Conservation (phyloP, 2,888 invertebrate genomes). For the Eristalinus aeneus region DNA sequence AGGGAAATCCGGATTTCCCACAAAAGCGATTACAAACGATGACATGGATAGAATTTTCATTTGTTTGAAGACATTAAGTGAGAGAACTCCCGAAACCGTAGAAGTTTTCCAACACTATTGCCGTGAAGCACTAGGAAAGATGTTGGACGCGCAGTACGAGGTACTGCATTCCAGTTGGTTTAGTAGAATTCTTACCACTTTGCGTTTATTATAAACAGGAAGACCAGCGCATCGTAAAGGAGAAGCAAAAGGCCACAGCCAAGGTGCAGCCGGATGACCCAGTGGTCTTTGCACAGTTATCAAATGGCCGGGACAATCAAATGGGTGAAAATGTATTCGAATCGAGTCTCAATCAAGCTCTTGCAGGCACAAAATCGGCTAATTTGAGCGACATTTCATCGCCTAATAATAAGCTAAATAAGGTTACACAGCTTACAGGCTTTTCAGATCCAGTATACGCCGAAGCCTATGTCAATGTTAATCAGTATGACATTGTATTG, state of each 20-base stretch:
- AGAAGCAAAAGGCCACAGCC: conserved; percentile 86
- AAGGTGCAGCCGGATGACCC: conserved; percentile 93
- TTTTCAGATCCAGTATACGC: conserved; percentile 99
- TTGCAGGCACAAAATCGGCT: conserved; percentile 84
- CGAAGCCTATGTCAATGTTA: conserved; percentile 99
- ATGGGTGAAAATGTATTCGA: conserved; percentile 91
- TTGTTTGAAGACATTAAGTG: conserved; percentile 88
- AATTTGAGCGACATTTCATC: conserved; percentile 82
- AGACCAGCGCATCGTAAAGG: conserved; percentile 81
- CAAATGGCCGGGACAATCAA: conserved; percentile 84
- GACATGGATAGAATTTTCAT: conserved; percentile 94
- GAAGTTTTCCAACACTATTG: conserved; percentile 88
- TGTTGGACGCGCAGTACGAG: conserved; percentile 90
- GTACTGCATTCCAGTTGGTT: conserved; percentile 80
- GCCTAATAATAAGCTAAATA: conserved; percentile 84
- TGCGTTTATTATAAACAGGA: conserved; percentile 72
- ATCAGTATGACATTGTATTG: conserved; percentile 98
- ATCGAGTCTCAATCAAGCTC: conserved; percentile 93
- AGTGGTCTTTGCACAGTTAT: conserved; percentile 90
- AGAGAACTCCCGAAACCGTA: conserved; percentile 85
- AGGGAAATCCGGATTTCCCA: conserved; percentile 88
- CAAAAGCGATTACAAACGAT: conserved; percentile 95
- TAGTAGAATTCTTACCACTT: neutral
- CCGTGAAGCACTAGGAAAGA: conserved; percentile 89
- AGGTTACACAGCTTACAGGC: conserved; percentile 97